These are phyloP conservation scores for Psococerastis gibbosa DNA, from an alignment of 2,888 invertebrate genomes.

Conservation along the genomic window DNA sequence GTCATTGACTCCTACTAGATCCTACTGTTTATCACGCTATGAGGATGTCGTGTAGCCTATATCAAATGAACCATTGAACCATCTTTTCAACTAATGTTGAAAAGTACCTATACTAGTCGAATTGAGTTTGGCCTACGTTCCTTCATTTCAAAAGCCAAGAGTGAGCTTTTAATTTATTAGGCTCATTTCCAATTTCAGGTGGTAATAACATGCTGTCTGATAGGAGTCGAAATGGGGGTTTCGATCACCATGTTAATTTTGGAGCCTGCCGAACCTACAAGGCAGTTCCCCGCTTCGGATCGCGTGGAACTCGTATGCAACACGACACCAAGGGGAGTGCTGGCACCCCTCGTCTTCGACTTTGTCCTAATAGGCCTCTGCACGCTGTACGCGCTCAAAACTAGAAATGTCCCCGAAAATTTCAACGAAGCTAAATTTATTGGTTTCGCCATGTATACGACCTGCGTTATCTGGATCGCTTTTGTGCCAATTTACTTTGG, in stretches of 20 bases:
- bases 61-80: no score
- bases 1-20: no score
- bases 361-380: slow-evolving; percentile 50
- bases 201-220: slow-evolving; percentile 41
- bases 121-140: no score
- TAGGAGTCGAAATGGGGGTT: slow-evolving; percentile 45
- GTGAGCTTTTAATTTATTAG: no score
- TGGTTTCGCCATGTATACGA: slow-evolving; percentile 65
- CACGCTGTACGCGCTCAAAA: slow-evolving; percentile 58
- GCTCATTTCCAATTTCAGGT: no score
- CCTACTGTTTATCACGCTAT: no score
- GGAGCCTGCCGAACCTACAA: slow-evolving; percentile 37
- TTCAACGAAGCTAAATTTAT: slow-evolving; percentile 60
- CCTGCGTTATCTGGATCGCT: slow-evolving; percentile 58
- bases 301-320: slow-evolving; percentile 43
- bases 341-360: slow-evolving; percentile 49
- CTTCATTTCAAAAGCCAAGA: no score
- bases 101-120: no score
- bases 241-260: slow-evolving; percentile 37
- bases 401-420: slow-evolving; percentile 61
- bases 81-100: no score
- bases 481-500: slow-evolving; percentile 61
- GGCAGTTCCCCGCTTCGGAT: slow-evolving; percentile 31
- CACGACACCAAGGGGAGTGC: slow-evolving; percentile 34
- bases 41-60: no score